Conservation (phyloP, 2,113 vertebrate species). For the Sorex fumeus region DNA sequence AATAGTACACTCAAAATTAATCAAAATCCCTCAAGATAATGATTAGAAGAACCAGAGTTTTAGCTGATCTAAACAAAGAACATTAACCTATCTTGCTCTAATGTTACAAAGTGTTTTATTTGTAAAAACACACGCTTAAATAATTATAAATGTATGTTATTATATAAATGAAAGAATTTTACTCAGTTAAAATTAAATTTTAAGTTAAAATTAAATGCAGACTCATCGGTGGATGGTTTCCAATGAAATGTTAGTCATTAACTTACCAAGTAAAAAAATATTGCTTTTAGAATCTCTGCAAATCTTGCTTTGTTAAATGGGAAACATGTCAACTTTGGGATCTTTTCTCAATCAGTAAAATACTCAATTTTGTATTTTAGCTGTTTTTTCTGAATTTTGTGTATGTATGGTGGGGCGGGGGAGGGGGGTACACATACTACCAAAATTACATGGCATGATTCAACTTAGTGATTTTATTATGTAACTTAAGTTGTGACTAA, state of each 20-base stretch:
- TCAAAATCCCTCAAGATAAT: not conserved
- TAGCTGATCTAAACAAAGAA: not conserved
- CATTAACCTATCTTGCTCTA: not conserved
- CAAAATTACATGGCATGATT: not conserved
- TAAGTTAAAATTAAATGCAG: not conserved
- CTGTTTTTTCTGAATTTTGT: not conserved
- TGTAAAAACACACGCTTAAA: not conserved
- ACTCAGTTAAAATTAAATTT: not conserved
- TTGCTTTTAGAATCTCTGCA: not conserved
- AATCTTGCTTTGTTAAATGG: not conserved
- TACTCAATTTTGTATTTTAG: not conserved
- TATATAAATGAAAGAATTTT: slow-evolving; percentile 13
- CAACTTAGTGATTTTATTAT: not conserved
- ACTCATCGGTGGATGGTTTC: not conserved
- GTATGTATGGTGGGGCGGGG: too few species aligned
- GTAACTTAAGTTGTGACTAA: too few species aligned
- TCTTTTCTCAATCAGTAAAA: not conserved
- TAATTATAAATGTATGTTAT: slow-evolving; percentile 5
- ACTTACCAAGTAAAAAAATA: not conserved
- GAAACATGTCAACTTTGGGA: not conserved
- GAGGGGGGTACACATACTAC: not conserved
- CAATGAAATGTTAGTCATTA: not conserved
- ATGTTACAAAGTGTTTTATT: not conserved
- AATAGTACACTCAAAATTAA: not conserved
- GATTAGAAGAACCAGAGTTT: not conserved